Percentiles rank a stretch among this genome's conserved stretches.
Conservation (phyloP, 2,888 invertebrate genomes). For the Serripes groenlandicus region DNA sequence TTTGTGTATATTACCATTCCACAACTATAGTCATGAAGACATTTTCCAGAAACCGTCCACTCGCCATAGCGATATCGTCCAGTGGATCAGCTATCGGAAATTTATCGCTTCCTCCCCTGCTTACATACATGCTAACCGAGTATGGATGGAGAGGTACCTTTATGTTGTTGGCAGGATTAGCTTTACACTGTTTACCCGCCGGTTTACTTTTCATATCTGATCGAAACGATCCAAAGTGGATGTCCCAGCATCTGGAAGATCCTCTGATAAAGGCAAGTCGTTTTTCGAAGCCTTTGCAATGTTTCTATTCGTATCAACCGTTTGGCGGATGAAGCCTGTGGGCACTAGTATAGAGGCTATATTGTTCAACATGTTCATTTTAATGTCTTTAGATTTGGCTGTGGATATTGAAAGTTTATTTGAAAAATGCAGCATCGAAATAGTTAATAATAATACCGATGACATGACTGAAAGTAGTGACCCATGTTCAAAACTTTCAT, state of each 20-base stretch:
- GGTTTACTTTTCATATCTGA: not conserved
- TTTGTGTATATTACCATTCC: not conserved
- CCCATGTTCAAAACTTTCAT: too few relatives aligned
- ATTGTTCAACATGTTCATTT: not conserved
- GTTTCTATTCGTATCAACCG: too few relatives aligned
- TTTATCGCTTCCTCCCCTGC: not conserved
- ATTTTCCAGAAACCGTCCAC: not conserved
- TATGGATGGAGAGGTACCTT: not conserved
- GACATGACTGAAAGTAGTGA: too few relatives aligned
- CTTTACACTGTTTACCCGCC: not conserved
- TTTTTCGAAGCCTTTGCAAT: not conserved
- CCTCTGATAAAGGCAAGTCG: not conserved
- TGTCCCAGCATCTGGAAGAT: not conserved
- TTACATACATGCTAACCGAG: not conserved
- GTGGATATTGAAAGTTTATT: too few relatives aligned
- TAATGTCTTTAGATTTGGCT: not conserved
- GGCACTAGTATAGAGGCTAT: not conserved
- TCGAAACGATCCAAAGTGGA: not conserved
- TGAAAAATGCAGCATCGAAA: too few relatives aligned
- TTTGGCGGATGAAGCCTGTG: too few relatives aligned
- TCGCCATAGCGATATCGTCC: not conserved
- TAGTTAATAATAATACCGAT: too few relatives aligned
- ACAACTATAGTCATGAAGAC: not conserved
- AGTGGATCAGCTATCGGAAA: not conserved
- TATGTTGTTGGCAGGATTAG: not conserved